Evolutionary conservation across 64 coral and sea anemone species (phyloP).

Genomic region (Montipora cactus): DNA sequence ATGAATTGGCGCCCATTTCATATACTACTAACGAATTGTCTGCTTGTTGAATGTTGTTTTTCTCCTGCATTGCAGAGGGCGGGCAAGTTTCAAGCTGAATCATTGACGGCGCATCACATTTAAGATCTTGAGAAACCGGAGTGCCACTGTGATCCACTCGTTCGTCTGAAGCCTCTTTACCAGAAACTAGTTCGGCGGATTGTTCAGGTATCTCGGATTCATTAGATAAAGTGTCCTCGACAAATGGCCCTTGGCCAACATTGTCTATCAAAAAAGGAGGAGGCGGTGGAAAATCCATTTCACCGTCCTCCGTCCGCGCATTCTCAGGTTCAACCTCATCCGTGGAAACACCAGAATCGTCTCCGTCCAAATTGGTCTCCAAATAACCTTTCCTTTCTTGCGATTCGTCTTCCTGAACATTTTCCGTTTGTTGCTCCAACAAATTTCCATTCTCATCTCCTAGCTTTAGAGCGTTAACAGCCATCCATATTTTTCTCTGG

Average conservation of each 20-base stretch:
- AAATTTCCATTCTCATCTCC: conserved; percentile 67
- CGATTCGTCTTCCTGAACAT: conserved; percentile 12
- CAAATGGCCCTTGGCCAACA: not conserved
- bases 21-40: not conserved
- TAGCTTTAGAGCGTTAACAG: conserved; percentile 68
- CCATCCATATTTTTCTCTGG: conserved; percentile 91
- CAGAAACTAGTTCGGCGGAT: not conserved
- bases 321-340: conserved; percentile 35
- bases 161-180: not conserved
- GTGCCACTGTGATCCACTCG: not conserved
- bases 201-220: conserved; percentile 26
- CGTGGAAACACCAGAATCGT: conserved; percentile 38
- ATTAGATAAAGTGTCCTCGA: conserved; percentile 1
- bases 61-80: not conserved
- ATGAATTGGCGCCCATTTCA: not conserved
- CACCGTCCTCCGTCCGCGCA: not conserved
- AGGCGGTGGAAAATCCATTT: conserved; percentile 6
- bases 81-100: not conserved
- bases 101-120: not conserved
- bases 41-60: not conserved
- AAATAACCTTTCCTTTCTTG: conserved; percentile 44
- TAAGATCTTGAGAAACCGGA: not conserved
- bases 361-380: conserved; percentile 38
- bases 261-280: not conserved
- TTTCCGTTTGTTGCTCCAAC: not conserved